Conservation (phyloP, 2,797 vertebrate genomes). For the Orientallactaga sibirica region DNA sequence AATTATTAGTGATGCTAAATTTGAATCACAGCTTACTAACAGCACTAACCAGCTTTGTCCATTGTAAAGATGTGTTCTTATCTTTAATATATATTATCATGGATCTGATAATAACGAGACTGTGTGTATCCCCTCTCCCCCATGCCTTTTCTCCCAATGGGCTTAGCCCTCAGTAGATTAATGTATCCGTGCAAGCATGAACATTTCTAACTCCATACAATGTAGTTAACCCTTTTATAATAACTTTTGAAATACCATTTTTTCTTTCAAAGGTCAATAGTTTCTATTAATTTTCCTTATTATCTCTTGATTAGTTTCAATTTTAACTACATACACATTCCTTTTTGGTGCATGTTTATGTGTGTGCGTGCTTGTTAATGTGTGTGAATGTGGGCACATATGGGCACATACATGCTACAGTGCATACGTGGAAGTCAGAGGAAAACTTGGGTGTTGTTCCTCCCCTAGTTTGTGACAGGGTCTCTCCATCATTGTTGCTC, state of each 20-base stretch:
- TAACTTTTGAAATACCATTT: neutral
- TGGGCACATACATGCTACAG: no score
- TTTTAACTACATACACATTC: neutral
- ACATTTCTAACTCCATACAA: neutral
- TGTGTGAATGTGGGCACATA: neutral
- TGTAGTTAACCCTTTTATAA: slow-evolving; percentile 18
- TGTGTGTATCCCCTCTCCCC: neutral
- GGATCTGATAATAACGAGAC: neutral
- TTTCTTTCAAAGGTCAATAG: neutral
- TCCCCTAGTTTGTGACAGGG: no score
- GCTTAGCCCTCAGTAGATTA: neutral
- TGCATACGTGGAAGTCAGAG: no score
- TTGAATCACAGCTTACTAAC: neutral
- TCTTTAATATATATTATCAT: neutral
- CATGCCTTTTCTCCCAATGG: neutral
- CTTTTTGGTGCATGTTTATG: neutral
- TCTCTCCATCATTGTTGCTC: no score
- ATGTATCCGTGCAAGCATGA: neutral
- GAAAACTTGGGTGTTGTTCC: no score
- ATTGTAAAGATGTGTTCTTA: neutral
- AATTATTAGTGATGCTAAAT: neutral
- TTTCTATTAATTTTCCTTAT: slow-evolving; percentile 5
- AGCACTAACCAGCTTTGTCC: neutral
- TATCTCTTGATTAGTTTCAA: neutral
- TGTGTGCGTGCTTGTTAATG: no score